phyloP scores from a whole-genome alignment of 2,888 invertebrate genomes.

The Stictocephala bisonia region DNA sequence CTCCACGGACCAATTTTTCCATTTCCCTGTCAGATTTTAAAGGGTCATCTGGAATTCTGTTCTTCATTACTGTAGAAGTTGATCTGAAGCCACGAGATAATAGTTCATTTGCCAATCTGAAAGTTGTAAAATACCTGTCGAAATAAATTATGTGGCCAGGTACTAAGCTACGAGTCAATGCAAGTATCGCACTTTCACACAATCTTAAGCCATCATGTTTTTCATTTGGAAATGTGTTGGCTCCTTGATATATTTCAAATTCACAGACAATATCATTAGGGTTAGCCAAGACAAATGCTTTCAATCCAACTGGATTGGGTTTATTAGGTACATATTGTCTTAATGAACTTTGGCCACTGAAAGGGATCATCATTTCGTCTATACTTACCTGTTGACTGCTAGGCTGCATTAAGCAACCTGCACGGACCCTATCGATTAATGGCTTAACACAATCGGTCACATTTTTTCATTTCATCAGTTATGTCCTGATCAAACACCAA shows the following conservation, averaged over 20 bases:
- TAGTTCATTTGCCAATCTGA: constrained; percentile 5
- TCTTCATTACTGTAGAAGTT: not conserved
- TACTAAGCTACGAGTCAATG: not conserved
- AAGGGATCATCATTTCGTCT: constrained; percentile 33
- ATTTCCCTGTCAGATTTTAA: constrained; percentile 10
- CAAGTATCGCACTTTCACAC: not conserved
- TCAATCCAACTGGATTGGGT: constrained; percentile 23
- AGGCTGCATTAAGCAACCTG: not conserved
- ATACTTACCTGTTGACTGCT: not conserved
- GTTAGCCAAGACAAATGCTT: constrained; percentile 35
- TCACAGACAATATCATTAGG: constrained; percentile 36
- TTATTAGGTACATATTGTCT: constrained; percentile 30
- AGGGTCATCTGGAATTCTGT: not conserved
- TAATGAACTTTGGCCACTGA: constrained; percentile 9
- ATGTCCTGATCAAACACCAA: constrained; percentile 10
- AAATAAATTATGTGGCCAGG: constrained; percentile 23
- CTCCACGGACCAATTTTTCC: not conserved
- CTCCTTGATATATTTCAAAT: constrained; percentile 17
- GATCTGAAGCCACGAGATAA: constrained; percentile 13
- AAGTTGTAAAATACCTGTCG: not conserved
- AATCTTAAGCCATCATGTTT: not conserved
- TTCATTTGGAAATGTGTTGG: constrained; percentile 3
- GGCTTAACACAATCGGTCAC: constrained; percentile 9
- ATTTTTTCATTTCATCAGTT: not conserved
- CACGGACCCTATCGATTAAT: not conserved